Evolutionary conservation across 92 coral and sea anemone species (phyloP), one percentile per base, ranked within the genome.

Genomic region (Siderastrea radians): DNA sequence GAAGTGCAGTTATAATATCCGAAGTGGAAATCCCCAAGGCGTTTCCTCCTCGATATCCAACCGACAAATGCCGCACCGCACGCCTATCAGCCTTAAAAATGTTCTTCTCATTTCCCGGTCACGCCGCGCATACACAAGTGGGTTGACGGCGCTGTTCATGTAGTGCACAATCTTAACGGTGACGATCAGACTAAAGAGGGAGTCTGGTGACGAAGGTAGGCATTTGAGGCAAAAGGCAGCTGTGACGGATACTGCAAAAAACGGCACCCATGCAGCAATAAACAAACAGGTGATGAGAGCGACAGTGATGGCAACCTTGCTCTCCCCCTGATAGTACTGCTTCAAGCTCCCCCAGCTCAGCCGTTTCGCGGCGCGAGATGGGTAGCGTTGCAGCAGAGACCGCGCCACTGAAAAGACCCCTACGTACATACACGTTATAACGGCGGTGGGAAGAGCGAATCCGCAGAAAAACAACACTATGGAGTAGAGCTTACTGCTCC

Each of bases 121-220:
- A 44, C 99, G 92, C 67, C 74, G 91, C 16, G 99, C 98, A 79
- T 95, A 96, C 50, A 96, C 92, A 5, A 93, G 84, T 1, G 99
- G 98, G 80, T 96, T 96, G 10, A 89, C 89, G 2, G 96, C 96
- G 55, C 99, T 96, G 91, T 96, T 96, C 66, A 92, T 71, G 78
- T 91, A 96, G 52, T 96, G 99, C 81, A 91, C 87, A 98, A 97
- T 91, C 81, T 96, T 96, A 6, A 95, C 96, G 68, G 95, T 93
- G 53, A 83, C 87, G 17, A 92, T 68, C 1, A 75, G 59, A 2
- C 65, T 53, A 11, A 11, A 64, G 57, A 83, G 89, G 7, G 77
- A 47, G 45, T 75, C 49, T 60, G 84, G 79, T 43, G 75, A 66
- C 26, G 90, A 57, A 11, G 65, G 81, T 38, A 91, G 89, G 51